Conservation (phyloP, 2,888 invertebrate genomes). For the Rapana venosa region DNA sequence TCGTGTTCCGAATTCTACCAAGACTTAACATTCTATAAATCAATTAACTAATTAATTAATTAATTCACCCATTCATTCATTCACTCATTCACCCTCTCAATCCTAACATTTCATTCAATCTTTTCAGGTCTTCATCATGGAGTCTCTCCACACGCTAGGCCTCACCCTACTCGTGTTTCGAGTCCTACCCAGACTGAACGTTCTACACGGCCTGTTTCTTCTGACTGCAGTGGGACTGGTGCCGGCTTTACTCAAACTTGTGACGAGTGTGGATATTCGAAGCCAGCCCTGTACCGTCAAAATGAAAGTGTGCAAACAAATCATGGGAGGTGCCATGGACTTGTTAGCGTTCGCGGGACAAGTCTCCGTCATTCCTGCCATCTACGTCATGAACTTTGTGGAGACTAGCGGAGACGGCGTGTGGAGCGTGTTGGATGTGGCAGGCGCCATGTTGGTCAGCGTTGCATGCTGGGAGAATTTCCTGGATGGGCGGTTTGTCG, state of each 20-base stretch:
- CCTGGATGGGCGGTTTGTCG: constrained; percentile 60
- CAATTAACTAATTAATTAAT: too few relatives aligned
- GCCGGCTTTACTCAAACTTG: constrained; percentile 54
- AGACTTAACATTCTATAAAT: too few relatives aligned
- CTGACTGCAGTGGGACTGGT: constrained; percentile 67
- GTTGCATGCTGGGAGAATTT: constrained; percentile 71
- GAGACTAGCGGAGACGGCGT: background rate
- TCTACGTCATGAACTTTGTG: constrained; percentile 20
- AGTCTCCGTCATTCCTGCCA: constrained; percentile 56
- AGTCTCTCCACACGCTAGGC: constrained; percentile 66
- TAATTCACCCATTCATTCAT: too few relatives aligned
- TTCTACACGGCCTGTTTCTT: constrained; percentile 67
- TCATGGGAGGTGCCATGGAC: constrained; percentile 37
- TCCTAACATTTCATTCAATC: background rate
- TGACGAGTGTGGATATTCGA: constrained; percentile 80
- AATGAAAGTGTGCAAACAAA: background rate
- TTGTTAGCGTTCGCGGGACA: constrained; percentile 53
- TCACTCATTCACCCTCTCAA: too few relatives aligned
- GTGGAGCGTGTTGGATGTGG: constrained; percentile 45
- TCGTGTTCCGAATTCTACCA: too few relatives aligned
- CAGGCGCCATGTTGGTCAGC: constrained; percentile 60
- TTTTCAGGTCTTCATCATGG: constrained; percentile 59
- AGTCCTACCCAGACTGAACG: constrained; percentile 69
- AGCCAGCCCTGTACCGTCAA: too few relatives aligned
- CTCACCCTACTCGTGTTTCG: constrained; percentile 71